Percentiles rank a stretch among this genome's conserved stretches.
Evolutionary conservation across 2,797 vertebrate species (phyloP).

Genomic region (Knipowitschia caucasica): DNA sequence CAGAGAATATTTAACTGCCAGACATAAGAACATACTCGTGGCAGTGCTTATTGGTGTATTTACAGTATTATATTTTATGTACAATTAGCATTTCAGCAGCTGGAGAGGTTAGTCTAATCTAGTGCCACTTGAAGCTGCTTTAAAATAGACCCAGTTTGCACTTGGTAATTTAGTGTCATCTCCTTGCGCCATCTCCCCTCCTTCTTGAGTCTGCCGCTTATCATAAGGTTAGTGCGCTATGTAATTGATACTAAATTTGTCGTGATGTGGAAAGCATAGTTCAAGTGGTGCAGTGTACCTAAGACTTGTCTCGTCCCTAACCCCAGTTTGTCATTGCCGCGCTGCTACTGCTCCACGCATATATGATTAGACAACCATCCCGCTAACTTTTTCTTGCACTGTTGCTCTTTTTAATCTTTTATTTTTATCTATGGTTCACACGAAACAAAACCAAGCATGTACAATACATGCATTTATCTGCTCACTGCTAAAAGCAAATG

Average conservation of each 20-base stretch:
- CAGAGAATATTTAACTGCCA: constrained; percentile 45
- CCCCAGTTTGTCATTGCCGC: constrained; percentile 58
- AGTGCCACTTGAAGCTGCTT: constrained; percentile 52
- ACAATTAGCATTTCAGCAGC: constrained; percentile 62
- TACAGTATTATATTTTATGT: constrained; percentile 46
- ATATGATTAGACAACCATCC: constrained; percentile 55
- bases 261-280: constrained; percentile 67
- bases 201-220: constrained; percentile 54
- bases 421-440: constrained; percentile 51
- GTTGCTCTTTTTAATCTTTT: constrained; percentile 54
- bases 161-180: constrained; percentile 65
- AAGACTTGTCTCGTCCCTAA: constrained; percentile 50
- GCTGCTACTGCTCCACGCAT: constrained; percentile 57
- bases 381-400: constrained; percentile 59
- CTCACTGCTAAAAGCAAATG: constrained; percentile 48
- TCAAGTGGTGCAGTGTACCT: constrained; percentile 62
- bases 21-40: not conserved
- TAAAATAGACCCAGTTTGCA: constrained; percentile 63
- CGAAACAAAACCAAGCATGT: constrained; percentile 59
- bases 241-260: constrained; percentile 76
- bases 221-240: constrained; percentile 64
- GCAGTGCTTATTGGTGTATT: constrained; percentile 45
- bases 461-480: constrained; percentile 8
- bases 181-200: constrained; percentile 53
- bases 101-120: constrained; percentile 59